A percentile compares a stretch with the other conserved stretches of the same genome.
These are phyloP conservation scores for Schizaphis graminum DNA, from an alignment of 2,888 invertebrate genomes.

Conservation along the genomic window DNA sequence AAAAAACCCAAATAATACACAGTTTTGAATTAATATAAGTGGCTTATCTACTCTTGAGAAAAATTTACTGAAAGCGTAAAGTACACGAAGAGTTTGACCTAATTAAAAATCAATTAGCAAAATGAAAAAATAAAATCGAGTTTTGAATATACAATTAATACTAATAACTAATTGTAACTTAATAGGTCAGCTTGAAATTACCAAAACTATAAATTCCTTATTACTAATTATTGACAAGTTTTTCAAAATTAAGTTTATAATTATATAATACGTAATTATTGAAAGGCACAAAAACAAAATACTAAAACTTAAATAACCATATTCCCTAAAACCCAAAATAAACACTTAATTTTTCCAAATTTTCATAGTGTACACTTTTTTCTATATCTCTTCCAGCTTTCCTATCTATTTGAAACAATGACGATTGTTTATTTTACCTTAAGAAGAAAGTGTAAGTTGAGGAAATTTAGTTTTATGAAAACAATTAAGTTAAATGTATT, in stretches of 20 bases:
- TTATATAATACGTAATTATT: not conserved
- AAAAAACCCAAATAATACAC: not conserved
- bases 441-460: not conserved
- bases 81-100: not conserved
- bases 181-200: not conserved
- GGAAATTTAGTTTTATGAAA: slow-evolving; percentile 1
- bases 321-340: not conserved
- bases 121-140: not conserved
- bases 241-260: not conserved
- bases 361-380: not conserved
- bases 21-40: not conserved
- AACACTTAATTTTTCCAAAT: not conserved
- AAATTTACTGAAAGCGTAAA: not conserved
- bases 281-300: not conserved
- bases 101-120: not conserved
- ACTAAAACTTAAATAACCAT: not conserved
- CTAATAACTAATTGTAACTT: not conserved
- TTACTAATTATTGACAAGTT: not conserved
- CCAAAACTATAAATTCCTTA: not conserved
- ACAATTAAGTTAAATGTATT: slow-evolving; percentile 5
- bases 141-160: not conserved
- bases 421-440: slow-evolving; percentile 1
- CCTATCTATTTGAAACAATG: not conserved
- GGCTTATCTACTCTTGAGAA: not conserved
- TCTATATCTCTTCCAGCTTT: not conserved